These are phyloP conservation scores for Chunga burmeisteri DNA, from an alignment of 2,113 vertebrate species.

Conservation along the genomic window DNA sequence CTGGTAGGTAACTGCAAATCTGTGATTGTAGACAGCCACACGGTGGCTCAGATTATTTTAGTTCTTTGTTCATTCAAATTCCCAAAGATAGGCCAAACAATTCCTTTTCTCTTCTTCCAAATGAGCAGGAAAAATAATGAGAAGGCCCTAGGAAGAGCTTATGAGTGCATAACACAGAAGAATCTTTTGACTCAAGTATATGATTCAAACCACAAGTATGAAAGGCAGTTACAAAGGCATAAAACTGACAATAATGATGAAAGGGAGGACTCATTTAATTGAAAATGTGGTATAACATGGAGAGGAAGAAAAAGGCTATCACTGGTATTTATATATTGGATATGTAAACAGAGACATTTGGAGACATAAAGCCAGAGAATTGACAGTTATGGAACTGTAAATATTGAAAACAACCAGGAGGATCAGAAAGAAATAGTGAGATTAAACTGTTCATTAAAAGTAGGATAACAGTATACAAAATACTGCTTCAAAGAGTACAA, in stretches of 20 bases:
- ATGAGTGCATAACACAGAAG: rapidly evolving
- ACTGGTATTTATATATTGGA: neutral
- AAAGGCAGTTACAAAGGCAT: neutral
- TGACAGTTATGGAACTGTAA: neutral
- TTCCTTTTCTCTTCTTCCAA: neutral
- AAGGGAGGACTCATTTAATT: neutral
- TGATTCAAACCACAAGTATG: neutral
- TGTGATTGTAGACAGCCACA: neutral
- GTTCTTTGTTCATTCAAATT: neutral
- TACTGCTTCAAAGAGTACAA: neutral
- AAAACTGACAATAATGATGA: neutral
- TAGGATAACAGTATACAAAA: neutral
- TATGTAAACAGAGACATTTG: neutral
- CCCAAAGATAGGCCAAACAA: neutral
- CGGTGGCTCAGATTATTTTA: neutral
- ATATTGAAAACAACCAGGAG: neutral
- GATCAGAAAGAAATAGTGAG: neutral
- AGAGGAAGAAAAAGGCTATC: neutral
- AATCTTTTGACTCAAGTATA: neutral
- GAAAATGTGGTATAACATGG: neutral
- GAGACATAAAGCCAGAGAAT: neutral
- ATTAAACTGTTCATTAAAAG: neutral
- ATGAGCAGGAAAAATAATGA: neutral
- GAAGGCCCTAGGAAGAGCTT: neutral
- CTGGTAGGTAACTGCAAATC: neutral